Percentiles rank a stretch among this genome's conserved stretches.
These are phyloP conservation scores for Chalcosyrphus nemorum DNA, from an alignment of 2,888 invertebrate species.

Conservation along the genomic window DNA sequence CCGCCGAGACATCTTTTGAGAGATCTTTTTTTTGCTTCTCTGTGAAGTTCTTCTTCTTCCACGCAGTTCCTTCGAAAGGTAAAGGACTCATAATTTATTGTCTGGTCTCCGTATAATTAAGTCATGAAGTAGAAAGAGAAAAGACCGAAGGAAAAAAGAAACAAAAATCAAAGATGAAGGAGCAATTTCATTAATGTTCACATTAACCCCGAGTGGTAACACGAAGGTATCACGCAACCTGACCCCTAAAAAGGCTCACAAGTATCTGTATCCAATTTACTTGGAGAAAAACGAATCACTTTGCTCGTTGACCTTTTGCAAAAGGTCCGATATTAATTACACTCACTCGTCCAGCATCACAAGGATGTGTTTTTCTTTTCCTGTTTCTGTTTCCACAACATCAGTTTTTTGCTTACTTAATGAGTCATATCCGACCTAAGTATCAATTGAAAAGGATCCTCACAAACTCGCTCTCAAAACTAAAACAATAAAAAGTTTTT, in stretches of 20 bases:
- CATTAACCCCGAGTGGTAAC: background rate
- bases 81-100: background rate
- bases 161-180: background rate
- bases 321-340: background rate
- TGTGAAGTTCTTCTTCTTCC: no score
- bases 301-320: background rate
- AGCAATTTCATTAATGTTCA: background rate
- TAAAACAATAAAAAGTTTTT: background rate
- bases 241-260: background rate
- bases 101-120: background rate
- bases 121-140: no score
- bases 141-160: background rate
- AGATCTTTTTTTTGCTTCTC: no score
- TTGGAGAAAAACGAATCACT: background rate
- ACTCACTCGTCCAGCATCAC: background rate
- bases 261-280: background rate
- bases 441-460: conserved; percentile 21
- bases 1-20: no score
- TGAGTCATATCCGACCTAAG: conserved; percentile 13
- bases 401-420: conserved; percentile 1
- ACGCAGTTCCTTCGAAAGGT: no score
- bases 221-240: background rate
- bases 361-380: background rate
- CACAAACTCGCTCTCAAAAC: no score
- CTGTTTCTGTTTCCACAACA: conserved; percentile 5